A percentile compares a stretch with the other conserved stretches of the same genome.
Evolutionary conservation across 1,140 invertebrate species (phyloP).

Genomic region (Andrena cerasifolii): DNA sequence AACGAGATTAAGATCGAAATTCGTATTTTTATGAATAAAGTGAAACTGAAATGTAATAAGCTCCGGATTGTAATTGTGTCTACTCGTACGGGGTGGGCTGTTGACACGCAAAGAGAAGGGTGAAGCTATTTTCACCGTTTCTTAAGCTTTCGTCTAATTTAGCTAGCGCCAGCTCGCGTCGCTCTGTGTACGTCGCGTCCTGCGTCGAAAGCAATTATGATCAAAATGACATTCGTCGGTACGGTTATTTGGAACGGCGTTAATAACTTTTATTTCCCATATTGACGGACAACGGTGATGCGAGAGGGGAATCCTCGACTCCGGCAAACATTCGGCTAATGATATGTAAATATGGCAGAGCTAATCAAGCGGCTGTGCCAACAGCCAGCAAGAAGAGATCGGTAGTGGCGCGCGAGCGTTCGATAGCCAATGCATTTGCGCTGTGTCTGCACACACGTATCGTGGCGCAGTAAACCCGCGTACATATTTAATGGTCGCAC

Average conservation of each 20-base stretch:
- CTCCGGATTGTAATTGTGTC: neutral
- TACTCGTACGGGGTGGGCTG: neutral
- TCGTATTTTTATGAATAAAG: constrained; percentile 77
- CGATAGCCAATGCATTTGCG: constrained; percentile 74
- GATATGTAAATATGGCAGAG: constrained; percentile 81
- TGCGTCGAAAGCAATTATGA: neutral
- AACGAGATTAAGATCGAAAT: constrained; percentile 68
- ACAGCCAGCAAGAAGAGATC: constrained; percentile 75
- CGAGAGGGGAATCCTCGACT: constrained; percentile 66
- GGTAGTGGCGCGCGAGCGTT: constrained; percentile 67
- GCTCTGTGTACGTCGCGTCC: no score
- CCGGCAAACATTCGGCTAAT: constrained; percentile 81
- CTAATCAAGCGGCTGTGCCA: constrained; percentile 82
- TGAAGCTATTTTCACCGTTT: neutral
- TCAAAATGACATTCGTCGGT: neutral
- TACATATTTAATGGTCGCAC: constrained; percentile 80
- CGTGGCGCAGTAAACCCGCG: constrained; percentile 66
- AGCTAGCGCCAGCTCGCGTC: no score
- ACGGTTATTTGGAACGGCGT: constrained; percentile 8
- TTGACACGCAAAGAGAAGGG: neutral
- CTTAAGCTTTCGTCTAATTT: neutral
- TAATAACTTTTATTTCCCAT: constrained; percentile 49
- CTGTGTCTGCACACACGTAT: constrained; percentile 55
- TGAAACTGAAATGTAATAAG: constrained; percentile 54
- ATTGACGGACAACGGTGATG: constrained; percentile 46